Evolutionary conservation across 2,797 vertebrate species (phyloP).

Genomic region (Sebastes iracundus): DNA sequence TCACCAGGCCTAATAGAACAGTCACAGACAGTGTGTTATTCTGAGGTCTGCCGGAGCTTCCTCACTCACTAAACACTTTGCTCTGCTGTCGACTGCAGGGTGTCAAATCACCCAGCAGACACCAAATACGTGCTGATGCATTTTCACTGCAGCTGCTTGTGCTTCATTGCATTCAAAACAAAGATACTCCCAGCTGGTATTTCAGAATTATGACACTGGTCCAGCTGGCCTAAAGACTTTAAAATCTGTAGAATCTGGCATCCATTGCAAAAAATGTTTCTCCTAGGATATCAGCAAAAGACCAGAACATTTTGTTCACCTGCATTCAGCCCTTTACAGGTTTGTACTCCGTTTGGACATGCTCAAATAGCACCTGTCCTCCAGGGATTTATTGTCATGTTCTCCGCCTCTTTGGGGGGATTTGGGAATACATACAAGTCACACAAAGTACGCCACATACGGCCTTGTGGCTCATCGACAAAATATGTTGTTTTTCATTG

Average conservation of each 20-base stretch:
- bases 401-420: background rate
- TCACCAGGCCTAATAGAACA: constrained; percentile 63
- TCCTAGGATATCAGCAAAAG: background rate
- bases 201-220: background rate
- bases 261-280: background rate
- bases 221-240: background rate
- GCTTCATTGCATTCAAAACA: constrained; percentile 44
- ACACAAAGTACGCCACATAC: background rate
- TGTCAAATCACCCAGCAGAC: constrained; percentile 34
- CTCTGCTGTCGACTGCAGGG: constrained; percentile 44
- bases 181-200: constrained; percentile 39
- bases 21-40: constrained; percentile 64
- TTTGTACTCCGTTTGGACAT: background rate
- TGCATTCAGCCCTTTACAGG: background rate
- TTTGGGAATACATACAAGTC: background rate
- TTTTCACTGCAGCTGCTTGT: constrained; percentile 36
- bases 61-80: constrained; percentile 52
- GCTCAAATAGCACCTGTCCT: background rate
- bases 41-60: constrained; percentile 36
- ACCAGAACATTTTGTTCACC: background rate
- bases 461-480: too few relatives aligned
- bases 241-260: background rate
- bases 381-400: background rate
- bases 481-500: background rate
- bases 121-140: constrained; percentile 14